A percentile compares a stretch with the other conserved stretches of the same genome.
Evolutionary conservation across 2,797 vertebrate genomes (phyloP).

Genomic region (Vipera ursinii): DNA sequence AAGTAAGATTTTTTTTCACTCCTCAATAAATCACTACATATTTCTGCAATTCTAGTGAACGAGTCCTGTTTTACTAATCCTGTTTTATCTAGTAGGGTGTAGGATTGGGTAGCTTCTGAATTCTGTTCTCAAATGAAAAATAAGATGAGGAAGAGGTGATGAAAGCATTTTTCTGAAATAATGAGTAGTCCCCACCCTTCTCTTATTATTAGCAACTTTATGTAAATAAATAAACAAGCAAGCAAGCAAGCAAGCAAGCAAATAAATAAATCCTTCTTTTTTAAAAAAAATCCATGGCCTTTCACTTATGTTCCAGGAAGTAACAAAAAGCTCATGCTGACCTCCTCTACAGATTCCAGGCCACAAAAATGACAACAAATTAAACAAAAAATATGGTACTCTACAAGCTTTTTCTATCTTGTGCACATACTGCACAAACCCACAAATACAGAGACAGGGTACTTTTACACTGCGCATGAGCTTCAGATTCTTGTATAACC

Average conservation of each 20-base stretch:
- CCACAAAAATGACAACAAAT: background rate
- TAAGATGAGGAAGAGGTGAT: background rate
- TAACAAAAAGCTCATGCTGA: background rate
- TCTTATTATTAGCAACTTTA: background rate
- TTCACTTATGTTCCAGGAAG: constrained; percentile 10
- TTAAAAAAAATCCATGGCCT: background rate
- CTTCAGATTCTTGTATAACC: too few species aligned
- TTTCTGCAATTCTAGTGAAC: background rate
- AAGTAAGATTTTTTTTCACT: background rate
- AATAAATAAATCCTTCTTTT: background rate
- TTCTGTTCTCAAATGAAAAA: constrained; percentile 12
- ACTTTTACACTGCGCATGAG: background rate
- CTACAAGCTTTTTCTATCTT: background rate
- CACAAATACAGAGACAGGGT: background rate
- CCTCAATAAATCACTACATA: background rate
- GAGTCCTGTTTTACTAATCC: background rate
- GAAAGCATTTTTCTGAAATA: constrained; percentile 18
- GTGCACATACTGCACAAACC: background rate
- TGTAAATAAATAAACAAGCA: background rate
- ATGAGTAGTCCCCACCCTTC: background rate
- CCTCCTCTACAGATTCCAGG: background rate
- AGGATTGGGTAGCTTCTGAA: background rate
- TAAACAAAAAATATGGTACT: background rate
- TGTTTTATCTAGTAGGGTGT: background rate
- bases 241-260: too few species aligned